A percentile compares a stretch with the other conserved stretches of the same genome.
These are phyloP conservation scores for Choloepus didactylus DNA, from an alignment of 2,797 vertebrate species.

Conservation along the genomic window DNA sequence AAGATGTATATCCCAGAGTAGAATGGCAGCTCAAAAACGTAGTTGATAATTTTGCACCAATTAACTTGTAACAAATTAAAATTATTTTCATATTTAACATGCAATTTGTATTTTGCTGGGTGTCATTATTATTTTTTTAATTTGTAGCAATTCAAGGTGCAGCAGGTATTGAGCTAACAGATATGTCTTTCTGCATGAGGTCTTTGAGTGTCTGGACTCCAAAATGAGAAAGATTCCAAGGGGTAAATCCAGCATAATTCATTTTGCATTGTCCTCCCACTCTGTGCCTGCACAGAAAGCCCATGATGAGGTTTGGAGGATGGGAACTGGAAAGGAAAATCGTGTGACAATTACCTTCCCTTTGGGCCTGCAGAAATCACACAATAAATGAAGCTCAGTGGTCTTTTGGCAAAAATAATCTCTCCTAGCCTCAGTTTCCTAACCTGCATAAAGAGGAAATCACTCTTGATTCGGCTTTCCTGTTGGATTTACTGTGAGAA, in stretches of 20 bases:
- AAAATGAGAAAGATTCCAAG: background rate
- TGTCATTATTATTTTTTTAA: background rate
- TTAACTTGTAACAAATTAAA: background rate
- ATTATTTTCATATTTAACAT: slow-evolving; percentile 37
- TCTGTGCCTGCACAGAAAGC: background rate
- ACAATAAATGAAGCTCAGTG: background rate
- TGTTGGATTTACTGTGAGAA: background rate
- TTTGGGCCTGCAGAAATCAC: background rate
- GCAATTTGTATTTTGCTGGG: background rate
- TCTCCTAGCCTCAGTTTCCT: background rate
- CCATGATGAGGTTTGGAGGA: background rate
- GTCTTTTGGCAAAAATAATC: background rate
- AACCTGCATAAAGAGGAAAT: background rate
- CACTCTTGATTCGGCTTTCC: background rate
- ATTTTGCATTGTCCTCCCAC: background rate
- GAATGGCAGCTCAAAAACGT: background rate
- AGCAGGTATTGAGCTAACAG: background rate
- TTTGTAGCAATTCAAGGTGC: background rate
- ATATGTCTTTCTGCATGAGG: background rate
- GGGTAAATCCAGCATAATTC: background rate
- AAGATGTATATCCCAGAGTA: background rate
- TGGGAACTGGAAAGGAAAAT: background rate
- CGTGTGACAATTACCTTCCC: background rate
- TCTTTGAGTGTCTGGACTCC: background rate
- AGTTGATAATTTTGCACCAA: background rate